Evolutionary conservation across 2,888 invertebrate genomes (phyloP).

Genomic region (Geophilus truncorum): DNA sequence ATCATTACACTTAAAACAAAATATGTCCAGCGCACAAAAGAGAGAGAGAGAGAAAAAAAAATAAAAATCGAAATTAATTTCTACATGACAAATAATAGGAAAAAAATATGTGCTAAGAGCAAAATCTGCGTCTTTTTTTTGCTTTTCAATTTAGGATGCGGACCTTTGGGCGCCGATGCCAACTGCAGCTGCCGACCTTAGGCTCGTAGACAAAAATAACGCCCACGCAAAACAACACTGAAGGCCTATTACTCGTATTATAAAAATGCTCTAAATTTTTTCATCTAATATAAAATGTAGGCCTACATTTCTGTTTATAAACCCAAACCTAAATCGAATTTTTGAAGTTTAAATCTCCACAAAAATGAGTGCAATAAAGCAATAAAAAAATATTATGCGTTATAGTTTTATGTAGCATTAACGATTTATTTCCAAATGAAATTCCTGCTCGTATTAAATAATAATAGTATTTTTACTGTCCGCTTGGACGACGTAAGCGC

Average conservation of each 20-base stretch:
- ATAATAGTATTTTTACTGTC: background rate
- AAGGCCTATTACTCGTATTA: background rate
- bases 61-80: background rate
- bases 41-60: background rate
- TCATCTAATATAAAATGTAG: background rate
- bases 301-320: background rate
- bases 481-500: background rate
- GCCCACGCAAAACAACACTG: background rate
- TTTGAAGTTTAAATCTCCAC: background rate
- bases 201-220: slow-evolving; percentile 4
- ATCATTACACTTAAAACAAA: background rate
- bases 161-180: slow-evolving; percentile 14
- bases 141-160: background rate
- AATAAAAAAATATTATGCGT: background rate
- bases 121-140: background rate
- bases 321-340: background rate
- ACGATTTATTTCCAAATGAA: background rate
- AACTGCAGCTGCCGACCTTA: slow-evolving; percentile 12
- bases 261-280: background rate
- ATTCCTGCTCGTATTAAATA: background rate
- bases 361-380: background rate
- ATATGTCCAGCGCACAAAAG: background rate
- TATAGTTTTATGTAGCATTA: background rate
- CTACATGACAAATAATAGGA: background rate
- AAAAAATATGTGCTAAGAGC: background rate